A percentile compares a stretch with the other conserved stretches of the same genome.
Conservation (phyloP, 2,113 vertebrate genomes). For the cattle (Bos taurus) region ARS-UCD2.0 NC_037352.1:7768001-7768500, state of each 20-base stretch:
- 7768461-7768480: not conserved
- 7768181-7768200: not conserved
- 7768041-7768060: not conserved
- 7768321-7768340: not conserved
- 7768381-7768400: not conserved
- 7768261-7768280: not conserved
- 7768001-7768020: not conserved
- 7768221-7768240: too few species aligned
- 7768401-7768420: not conserved
- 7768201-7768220: not conserved
- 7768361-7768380: not conserved
- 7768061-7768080: not conserved
- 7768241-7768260: not conserved
- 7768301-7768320: not conserved
- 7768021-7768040: not conserved
- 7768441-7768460: not conserved
- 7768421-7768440: not conserved
- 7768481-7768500: rapidly evolving
- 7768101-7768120: not conserved
- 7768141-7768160: not conserved
- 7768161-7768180: not conserved
- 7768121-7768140: not conserved
- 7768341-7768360: not conserved
- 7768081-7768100: not conserved
- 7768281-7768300: not conserved